Conservation (phyloP, 2,888 invertebrate genomes). For the Formica aserva region DNA sequence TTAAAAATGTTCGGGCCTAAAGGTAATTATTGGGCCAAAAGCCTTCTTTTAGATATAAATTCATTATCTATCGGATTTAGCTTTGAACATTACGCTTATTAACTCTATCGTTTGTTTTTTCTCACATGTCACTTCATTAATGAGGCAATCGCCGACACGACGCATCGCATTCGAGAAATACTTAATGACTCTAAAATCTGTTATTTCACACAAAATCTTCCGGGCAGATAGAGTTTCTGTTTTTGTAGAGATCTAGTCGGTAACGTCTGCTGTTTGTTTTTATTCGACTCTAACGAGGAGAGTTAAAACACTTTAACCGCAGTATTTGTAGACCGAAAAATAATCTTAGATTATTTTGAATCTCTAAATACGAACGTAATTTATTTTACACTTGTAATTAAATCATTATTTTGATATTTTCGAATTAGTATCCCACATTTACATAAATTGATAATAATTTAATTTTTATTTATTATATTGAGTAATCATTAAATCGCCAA, state of each 20-base stretch:
- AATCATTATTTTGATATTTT: not conserved
- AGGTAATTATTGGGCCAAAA: not conserved
- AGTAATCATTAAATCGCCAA: not conserved
- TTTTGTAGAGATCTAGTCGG: not conserved
- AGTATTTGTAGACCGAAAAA: not conserved
- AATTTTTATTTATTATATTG: not conserved
- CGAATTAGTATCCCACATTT: not conserved
- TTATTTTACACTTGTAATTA: not conserved
- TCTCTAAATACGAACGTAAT: not conserved
- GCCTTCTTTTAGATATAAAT: not conserved
- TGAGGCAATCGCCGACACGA: constrained; percentile 11
- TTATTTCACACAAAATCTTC: not conserved
- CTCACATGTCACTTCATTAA: constrained; percentile 49
- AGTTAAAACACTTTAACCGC: constrained; percentile 5
- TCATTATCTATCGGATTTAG: constrained; percentile 43
- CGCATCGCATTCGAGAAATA: not conserved
- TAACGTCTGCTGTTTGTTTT: constrained; percentile 32
- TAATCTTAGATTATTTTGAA: constrained; percentile 12
- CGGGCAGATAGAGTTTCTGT: not conserved
- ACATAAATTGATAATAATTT: not conserved
- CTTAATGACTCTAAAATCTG: not conserved
- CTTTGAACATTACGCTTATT: constrained; percentile 58
- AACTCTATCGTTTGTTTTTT: constrained; percentile 59
- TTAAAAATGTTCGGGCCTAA: not conserved
- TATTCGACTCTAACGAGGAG: constrained; percentile 8